Evolutionary conservation across 2,888 invertebrate genomes (phyloP).

Genomic region (Chaitophorus viminalis): DNA sequence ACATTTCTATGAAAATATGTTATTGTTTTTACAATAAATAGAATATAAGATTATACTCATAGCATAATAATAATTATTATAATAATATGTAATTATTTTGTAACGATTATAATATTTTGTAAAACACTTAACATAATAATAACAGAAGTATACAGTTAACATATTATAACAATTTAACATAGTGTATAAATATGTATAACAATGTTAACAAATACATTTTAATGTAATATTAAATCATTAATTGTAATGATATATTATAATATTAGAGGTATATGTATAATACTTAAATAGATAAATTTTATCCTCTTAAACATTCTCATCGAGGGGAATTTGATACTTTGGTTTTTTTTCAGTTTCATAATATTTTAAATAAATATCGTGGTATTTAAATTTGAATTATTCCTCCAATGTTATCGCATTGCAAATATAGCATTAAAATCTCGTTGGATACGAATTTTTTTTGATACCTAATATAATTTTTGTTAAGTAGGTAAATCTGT

Average conservation of each 20-base stretch:
- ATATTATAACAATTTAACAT: constrained; percentile 34
- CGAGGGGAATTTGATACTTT: neutral
- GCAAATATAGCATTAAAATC: too few species aligned
- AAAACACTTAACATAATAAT: constrained; percentile 30
- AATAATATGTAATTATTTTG: constrained; percentile 1
- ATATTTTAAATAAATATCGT: neutral
- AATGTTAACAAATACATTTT: neutral
- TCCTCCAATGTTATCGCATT: neutral
- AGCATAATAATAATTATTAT: neutral
- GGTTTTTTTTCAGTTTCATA: neutral
- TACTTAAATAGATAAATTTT: neutral
- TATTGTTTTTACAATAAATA: constrained; percentile 11
- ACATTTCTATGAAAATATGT: constrained; percentile 44
- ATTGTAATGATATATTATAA: neutral
- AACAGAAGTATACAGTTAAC: neutral
- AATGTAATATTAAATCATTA: neutral
- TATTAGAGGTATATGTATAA: neutral
- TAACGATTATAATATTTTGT: constrained; percentile 26
- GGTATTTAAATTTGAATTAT: neutral
- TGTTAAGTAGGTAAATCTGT: too few species aligned
- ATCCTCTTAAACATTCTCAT: neutral
- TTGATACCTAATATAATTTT: too few species aligned
- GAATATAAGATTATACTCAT: constrained; percentile 13
- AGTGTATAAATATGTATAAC: constrained; percentile 24
- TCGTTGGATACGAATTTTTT: too few species aligned